phyloP scores from a whole-genome alignment of 2,113 vertebrate genomes.

The Peromyscus polionotus region DNA sequence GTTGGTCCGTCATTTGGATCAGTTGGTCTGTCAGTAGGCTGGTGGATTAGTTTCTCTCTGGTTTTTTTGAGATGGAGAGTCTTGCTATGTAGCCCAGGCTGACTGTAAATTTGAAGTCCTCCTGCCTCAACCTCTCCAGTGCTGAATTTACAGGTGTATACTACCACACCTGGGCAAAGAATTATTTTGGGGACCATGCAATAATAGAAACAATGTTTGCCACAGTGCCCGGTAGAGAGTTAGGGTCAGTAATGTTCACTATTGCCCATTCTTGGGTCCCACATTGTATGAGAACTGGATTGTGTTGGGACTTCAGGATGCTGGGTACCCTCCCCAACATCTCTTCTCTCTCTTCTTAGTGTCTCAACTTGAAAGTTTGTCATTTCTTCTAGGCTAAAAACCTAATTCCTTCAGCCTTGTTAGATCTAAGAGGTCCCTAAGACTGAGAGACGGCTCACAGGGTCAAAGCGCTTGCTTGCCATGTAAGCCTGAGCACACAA shows the following conservation, averaged over 20 bases:
- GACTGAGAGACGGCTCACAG: not conserved
- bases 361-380: not conserved
- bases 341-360: not conserved
- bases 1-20: not conserved
- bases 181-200: not conserved
- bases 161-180: not conserved
- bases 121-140: not conserved
- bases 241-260: not conserved
- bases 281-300: not conserved
- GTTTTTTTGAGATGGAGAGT: not conserved
- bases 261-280: not conserved
- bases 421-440: not conserved
- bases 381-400: not conserved
- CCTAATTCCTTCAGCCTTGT: not conserved
- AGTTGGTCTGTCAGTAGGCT: not conserved
- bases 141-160: not conserved
- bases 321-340: not conserved
- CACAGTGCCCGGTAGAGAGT: not conserved
- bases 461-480: not conserved
- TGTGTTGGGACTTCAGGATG: too few relatives aligned
- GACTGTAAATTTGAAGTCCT: not conserved
- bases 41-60: too few relatives aligned
- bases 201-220: not conserved
- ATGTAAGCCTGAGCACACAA: not conserved
- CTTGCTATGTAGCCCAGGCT: not conserved